Conservation (phyloP, 2,797 vertebrate genomes). For the Pteronotus mesoamericanus region DNA sequence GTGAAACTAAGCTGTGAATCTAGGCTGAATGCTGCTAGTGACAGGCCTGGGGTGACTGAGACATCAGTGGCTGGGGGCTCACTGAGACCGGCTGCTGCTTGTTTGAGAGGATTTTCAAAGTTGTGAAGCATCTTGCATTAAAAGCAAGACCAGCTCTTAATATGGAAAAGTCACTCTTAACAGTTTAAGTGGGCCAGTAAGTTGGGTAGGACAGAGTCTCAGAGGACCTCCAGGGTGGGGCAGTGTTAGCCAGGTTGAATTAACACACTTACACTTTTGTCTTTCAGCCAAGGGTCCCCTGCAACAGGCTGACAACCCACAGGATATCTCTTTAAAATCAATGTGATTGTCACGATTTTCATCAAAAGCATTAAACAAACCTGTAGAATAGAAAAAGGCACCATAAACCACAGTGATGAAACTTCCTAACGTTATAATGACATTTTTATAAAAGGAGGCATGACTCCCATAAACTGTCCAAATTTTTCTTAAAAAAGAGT, state of each 20-base stretch:
- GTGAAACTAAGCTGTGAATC: neutral
- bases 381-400: constrained; percentile 82
- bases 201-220: neutral
- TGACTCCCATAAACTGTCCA: neutral
- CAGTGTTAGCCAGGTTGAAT: neutral
- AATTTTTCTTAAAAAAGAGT: neutral
- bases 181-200: neutral
- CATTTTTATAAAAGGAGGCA: neutral
- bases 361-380: constrained; percentile 99
- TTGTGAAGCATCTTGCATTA: neutral
- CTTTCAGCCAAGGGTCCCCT: constrained; percentile 96
- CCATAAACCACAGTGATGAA: constrained; percentile 3
- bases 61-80: neutral
- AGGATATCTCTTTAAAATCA: constrained; percentile 99
- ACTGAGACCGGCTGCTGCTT: neutral
- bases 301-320: constrained; percentile 98
- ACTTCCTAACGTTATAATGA: constrained; percentile 9
- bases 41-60: neutral
- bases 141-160: neutral
- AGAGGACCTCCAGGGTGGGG: neutral
- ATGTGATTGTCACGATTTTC: constrained; percentile 99
- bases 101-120: neutral
- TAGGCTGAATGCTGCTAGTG: neutral
- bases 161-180: neutral
- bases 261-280: constrained; percentile 94